Evolutionary conservation across 2,113 vertebrate genomes (phyloP).

Genomic region (Kobus ellipsiprymnus): DNA sequence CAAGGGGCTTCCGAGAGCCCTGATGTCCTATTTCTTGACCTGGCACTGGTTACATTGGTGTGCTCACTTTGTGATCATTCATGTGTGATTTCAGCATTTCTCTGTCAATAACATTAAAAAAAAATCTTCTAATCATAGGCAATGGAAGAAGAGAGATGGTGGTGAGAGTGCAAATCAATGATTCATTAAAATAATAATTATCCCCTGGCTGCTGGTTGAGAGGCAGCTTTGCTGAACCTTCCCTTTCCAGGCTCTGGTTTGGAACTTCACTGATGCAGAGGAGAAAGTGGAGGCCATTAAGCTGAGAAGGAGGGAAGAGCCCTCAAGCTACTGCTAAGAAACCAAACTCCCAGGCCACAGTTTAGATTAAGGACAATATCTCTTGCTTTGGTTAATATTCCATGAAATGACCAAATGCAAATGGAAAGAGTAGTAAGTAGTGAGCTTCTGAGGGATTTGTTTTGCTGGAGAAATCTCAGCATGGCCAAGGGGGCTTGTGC

Average conservation of each 20-base stretch:
- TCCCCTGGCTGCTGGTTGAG: background rate
- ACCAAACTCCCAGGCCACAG: background rate
- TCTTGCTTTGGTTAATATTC: constrained; percentile 27
- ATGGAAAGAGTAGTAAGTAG: background rate
- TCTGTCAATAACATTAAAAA: background rate
- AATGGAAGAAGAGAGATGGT: background rate
- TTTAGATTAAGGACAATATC: background rate
- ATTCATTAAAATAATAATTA: background rate
- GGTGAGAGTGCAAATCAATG: background rate
- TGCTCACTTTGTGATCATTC: background rate
- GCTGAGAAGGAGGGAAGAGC: background rate
- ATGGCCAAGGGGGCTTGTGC: background rate
- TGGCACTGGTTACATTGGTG: background rate
- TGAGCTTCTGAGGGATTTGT: background rate
- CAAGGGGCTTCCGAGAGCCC: background rate
- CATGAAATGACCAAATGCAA: constrained; percentile 35
- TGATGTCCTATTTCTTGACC: background rate
- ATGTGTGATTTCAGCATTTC: background rate
- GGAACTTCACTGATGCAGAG: background rate
- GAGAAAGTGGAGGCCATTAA: background rate
- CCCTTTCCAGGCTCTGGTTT: background rate
- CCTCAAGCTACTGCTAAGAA: background rate
- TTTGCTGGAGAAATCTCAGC: background rate
- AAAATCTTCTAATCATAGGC: background rate
- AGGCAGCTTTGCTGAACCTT: background rate